Evolutionary conservation across 2,797 vertebrate genomes (phyloP).

Genomic region (Sphenopsis melanotis): DNA sequence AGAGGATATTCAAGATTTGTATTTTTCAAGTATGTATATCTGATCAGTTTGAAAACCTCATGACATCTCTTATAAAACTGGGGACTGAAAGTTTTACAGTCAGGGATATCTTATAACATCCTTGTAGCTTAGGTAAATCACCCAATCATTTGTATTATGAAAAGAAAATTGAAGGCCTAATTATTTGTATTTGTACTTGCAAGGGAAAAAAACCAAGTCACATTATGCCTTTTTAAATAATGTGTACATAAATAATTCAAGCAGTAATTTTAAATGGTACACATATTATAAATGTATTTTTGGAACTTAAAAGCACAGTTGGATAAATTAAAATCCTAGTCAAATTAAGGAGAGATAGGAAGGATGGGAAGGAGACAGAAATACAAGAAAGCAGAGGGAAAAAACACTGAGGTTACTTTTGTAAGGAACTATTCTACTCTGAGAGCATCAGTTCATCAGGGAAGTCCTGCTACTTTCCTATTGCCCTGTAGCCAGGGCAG

Average conservation of each 20-base stretch:
- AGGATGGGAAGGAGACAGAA: not conserved
- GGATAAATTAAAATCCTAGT: not conserved
- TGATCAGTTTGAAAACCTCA: not conserved
- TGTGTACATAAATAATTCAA: not conserved
- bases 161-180: not conserved
- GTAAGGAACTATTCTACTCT: not conserved
- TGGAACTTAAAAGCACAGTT: not conserved
- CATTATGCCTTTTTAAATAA: not conserved
- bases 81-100: not conserved
- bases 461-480: not conserved
- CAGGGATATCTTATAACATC: not conserved
- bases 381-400: not conserved
- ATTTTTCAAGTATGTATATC: not conserved
- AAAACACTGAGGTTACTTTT: not conserved
- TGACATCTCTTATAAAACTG: not conserved
- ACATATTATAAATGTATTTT: not conserved
- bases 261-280: not conserved
- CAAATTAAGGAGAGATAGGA: not conserved
- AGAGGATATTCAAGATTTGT: not conserved
- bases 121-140: not conserved
- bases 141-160: not conserved
- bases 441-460: fast-evolving
- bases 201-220: not conserved
- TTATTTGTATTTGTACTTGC: not conserved
- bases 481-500: not conserved